These are phyloP conservation scores for Apamea monoglypha DNA, from an alignment of 2,888 invertebrate genomes.

Conservation along the genomic window DNA sequence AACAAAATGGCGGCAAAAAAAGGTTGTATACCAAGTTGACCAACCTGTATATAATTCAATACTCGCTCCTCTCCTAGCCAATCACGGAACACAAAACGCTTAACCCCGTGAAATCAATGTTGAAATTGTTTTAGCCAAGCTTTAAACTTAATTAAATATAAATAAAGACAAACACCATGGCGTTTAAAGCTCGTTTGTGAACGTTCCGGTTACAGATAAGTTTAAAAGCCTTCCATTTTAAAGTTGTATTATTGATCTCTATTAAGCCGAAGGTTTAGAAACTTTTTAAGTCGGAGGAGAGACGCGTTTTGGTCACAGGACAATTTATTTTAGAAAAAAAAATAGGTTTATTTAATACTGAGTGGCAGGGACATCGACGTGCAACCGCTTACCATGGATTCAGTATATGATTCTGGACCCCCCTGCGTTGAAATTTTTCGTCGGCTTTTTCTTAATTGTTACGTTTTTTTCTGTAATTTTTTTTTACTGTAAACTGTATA, in stretches of 20 bases:
- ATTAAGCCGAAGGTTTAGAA: not conserved
- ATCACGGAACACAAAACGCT: conserved; percentile 58
- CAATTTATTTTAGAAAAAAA: not conserved
- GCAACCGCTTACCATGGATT: too few species aligned
- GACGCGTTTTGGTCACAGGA: not conserved
- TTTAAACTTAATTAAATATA: conserved; percentile 67
- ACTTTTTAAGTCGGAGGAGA: not conserved
- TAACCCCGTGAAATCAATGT: conserved; percentile 67
- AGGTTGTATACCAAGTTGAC: too few species aligned
- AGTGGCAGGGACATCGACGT: too few species aligned
- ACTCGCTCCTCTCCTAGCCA: conserved; percentile 35
- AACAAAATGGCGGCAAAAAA: too few species aligned
- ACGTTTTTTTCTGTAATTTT: too few species aligned
- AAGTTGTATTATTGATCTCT: conserved; percentile 24
- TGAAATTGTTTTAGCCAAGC: conserved; percentile 61
- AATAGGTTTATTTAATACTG: too few species aligned
- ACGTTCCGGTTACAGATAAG: conserved; percentile 42
- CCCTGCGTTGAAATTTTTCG: too few species aligned
- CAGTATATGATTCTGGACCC: too few species aligned
- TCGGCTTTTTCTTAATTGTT: too few species aligned
- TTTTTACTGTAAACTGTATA: too few species aligned
- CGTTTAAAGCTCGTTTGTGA: conserved; percentile 42
- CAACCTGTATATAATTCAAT: not conserved
- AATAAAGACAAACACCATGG: conserved; percentile 63
- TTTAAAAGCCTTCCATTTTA: conserved; percentile 30